These are phyloP conservation scores for Xanthorhoe spadicearia DNA, from an alignment of 2,888 invertebrate species.

Conservation along the genomic window DNA sequence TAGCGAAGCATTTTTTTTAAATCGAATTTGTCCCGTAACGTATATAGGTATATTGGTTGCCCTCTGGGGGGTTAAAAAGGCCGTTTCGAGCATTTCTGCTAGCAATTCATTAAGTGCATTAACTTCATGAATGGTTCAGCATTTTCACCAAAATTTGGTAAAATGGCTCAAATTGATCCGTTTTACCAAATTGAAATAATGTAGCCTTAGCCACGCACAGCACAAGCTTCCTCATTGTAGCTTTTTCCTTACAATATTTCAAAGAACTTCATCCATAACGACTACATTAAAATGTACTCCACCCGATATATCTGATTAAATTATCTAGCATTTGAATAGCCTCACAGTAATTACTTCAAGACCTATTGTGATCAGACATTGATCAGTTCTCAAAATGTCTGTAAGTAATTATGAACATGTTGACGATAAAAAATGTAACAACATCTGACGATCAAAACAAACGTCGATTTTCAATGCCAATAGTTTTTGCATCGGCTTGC, in stretches of 20 bases:
- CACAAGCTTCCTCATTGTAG: neutral
- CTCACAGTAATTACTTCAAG: slow-evolving; percentile 1
- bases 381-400: slow-evolving; percentile 17
- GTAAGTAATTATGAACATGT: slow-evolving; percentile 6
- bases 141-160: no score
- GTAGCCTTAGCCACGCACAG: no score
- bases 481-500: neutral
- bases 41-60: no score
- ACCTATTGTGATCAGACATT: slow-evolving; percentile 6
- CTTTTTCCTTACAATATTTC: slow-evolving; percentile 14
- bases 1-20: neutral
- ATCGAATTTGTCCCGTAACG: neutral
- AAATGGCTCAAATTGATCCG: no score
- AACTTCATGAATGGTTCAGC: no score
- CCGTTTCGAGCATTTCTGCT: no score
- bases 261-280: slow-evolving; percentile 24
- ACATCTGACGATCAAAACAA: neutral
- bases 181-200: no score
- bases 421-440: slow-evolving; percentile 7
- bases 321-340: slow-evolving; percentile 20
- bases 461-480: neutral
- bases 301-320: slow-evolving; percentile 25
- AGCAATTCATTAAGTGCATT: no score
- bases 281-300: slow-evolving; percentile 24
- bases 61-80: no score